Base-by-base conservation (phyloP, 1,140 invertebrate species). In the Akabosia matsudoensis region DNA sequence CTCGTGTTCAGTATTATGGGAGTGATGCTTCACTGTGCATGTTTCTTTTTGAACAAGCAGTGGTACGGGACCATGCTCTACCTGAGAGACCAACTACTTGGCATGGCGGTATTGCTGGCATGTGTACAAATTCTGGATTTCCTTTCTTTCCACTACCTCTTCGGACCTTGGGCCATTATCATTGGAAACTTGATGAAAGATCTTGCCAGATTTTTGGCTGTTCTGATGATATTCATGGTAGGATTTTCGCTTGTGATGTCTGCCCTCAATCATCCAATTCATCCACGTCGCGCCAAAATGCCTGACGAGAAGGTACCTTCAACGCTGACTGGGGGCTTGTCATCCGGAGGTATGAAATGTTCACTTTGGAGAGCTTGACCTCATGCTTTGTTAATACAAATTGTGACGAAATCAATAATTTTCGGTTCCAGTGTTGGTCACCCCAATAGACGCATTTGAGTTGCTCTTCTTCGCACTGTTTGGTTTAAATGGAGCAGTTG, bases 181-280 rank as follows among this genome's bases (percentile, higher is more conserved):
- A 95, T 94, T 80, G 93, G 92, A 14, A 92, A 95, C 84, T 86
- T 95, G 56, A 92, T 95, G 81, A 94, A 94, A 85, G 92, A 99
- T 86, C 87, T 99, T 79, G 94, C 94, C 4, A 88, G 97, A 79
- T 99, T 99, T 86, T 88, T 99, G 74, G 97, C 97, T 28, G 97
- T 99, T 10, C 86, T 99, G 82, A 91, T 93, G 18, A 97, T 99
- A 85, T 99, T 99, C 86, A 94, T 99, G 78, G 93, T 97, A 84
- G 97, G 97, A 64, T 99, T 99, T 84, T 98, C 97, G 0, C 94
- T 99, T 90, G 94, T 97, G 82, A 93, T 99, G 64, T 93, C 97
- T 16, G 95, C 96, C 0, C 86, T 98, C 33, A 98, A 98, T 88
- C 96, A 97, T 83, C 95, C 95, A 0, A 93, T 97, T 30, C 82